Evolutionary conservation across 1,140 invertebrate species (phyloP).

Genomic region (Achatina immaculata): DNA sequence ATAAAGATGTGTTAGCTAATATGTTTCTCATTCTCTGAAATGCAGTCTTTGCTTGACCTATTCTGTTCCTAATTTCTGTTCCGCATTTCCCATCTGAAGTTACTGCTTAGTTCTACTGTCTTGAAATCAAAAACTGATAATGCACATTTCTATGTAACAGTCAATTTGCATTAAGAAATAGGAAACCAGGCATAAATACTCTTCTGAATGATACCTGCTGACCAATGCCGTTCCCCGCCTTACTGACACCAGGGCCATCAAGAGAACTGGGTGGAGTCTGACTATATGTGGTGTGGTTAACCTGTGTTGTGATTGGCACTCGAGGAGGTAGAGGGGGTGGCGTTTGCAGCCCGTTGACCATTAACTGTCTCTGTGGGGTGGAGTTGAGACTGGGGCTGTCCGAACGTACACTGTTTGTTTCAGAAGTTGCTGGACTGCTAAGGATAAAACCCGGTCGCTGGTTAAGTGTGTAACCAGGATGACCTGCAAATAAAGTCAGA

Average conservation of each 20-base stretch:
- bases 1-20: no score
- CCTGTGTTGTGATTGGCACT: conserved; percentile 50
- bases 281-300: conserved; percentile 50
- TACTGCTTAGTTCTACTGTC: no score
- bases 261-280: conserved; percentile 40
- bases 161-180: no score
- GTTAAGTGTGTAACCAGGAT: conserved; percentile 77
- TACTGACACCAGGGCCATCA: conserved; percentile 13
- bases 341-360: conserved; percentile 71
- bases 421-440: conserved; percentile 82
- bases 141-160: no score
- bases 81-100: no score
- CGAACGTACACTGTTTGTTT: conserved; percentile 88
- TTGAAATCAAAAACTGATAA: no score
- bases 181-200: no score
- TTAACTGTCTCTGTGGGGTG: conserved; percentile 49
- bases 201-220: conserved; percentile 41
- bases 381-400: conserved; percentile 80
- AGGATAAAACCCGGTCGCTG: conserved; percentile 84
- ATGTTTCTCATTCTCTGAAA: no score
- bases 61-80: no score
- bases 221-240: not conserved
- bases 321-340: conserved; percentile 81
- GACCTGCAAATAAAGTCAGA: conserved; percentile 16
- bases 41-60: no score